A percentile compares a stretch with the other conserved stretches of the same genome.
Evolutionary conservation across 1,140 invertebrate genomes (phyloP).

Genomic region (Heterodera schachtii): DNA sequence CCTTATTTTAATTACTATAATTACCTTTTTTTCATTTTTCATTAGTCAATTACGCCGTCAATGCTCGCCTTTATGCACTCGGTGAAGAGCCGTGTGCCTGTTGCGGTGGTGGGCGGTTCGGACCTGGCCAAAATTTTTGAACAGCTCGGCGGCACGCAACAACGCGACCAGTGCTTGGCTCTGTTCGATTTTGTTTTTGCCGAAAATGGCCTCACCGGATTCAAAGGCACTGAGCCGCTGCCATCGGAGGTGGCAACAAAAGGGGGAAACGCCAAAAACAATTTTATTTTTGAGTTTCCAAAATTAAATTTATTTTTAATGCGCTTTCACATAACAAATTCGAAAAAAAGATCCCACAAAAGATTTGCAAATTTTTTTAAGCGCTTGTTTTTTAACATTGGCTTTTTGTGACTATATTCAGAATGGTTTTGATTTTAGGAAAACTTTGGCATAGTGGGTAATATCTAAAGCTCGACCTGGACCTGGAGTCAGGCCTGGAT

Average conservation of each 20-base stretch:
- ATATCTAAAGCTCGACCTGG: too few species aligned
- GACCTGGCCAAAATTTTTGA: conserved; percentile 89
- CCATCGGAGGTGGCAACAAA: conserved; percentile 30
- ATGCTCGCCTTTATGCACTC: conserved; percentile 77
- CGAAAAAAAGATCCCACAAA: too few species aligned
- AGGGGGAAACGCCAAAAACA: neutral
- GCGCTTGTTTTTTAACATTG: too few species aligned
- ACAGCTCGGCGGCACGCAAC: conserved; percentile 74
- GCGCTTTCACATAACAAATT: neutral
- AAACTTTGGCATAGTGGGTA: too few species aligned
- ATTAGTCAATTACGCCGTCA: conserved; percentile 74
- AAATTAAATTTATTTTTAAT: too few species aligned
- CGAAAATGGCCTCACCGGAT: conserved; percentile 92
- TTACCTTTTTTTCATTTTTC: too few species aligned
- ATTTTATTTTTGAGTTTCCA: conserved; percentile 58
- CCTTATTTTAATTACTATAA: too few species aligned
- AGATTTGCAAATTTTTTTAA: too few species aligned
- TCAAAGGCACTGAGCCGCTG: conserved; percentile 31
- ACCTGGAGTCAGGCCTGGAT: too few species aligned
- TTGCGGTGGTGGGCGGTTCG: conserved; percentile 92
- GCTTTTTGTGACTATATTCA: too few species aligned
- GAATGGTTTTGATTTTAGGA: too few species aligned
- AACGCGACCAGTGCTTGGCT: conserved; percentile 66
- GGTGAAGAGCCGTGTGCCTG: conserved; percentile 73
- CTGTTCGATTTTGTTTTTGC: conserved; percentile 90